Base-by-base conservation (phyloP, 2,797 vertebrate genomes). In the Lithobates pipiens region DNA sequence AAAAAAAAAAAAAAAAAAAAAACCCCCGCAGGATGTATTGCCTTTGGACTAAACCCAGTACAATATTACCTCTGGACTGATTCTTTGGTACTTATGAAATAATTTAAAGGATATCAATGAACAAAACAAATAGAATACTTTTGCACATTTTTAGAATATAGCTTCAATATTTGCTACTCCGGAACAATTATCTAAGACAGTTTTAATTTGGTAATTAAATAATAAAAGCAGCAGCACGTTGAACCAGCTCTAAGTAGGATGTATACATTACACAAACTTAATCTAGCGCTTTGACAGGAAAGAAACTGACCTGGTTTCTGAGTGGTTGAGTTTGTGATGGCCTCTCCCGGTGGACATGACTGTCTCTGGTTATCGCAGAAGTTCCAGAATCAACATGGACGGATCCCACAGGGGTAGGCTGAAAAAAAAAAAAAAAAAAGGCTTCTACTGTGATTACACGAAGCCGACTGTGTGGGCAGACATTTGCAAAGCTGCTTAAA, bases 401-500 rank as follows among this genome's bases (percentile, higher is more conserved):
- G 68, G 98, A 97, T 75, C 98, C 98, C 89, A 99, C 97, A 0
- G 97, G 97, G 87, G 98, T 99, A 90, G 98, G 97, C 98, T 99
- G 91, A 80, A 86, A 91, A 89, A 93, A 29, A 65, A 23, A 27
- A 65, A 29, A 15, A 39, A 39, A 39, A 39, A 9, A 10, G 8
- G 10, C 10, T 67, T n/a, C 25, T 8, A 67, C 13, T 77, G 8
- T 6, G 27, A n/a, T 21, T n/a, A 36, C 54, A 61, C n/a, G 21
- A 54, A 54, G 7, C 7, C n/a, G 5, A n/a, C 54, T 23, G 1
- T 2, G 9, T 39, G 39, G 39, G 39, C 39, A 39, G 9, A 39
- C 54, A 54, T 23, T 8, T 7, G 6, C 21, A 61, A 23, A 8
- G 21, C 29, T 29, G 29, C 29, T 29, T 29, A 1, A 29, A 2